Percentiles rank a stretch among this genome's conserved stretches.
phyloP scores from a whole-genome alignment of 2,888 invertebrate species.

The Volucella inanis region DNA sequence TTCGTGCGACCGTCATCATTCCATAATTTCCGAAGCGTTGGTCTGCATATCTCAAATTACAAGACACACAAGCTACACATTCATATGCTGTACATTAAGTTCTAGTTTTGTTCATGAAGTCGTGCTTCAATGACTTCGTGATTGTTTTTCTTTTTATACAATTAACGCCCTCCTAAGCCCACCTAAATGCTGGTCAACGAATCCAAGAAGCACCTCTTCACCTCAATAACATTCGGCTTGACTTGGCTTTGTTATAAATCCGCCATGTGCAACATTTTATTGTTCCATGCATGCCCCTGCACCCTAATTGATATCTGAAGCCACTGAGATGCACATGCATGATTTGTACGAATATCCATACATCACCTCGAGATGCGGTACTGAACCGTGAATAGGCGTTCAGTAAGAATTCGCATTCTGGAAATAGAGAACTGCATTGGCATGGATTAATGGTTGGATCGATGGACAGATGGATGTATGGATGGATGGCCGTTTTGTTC shows the following conservation, averaged over 20 bases:
- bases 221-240: constrained; percentile 3
- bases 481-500: constrained; percentile 44
- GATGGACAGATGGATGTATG: constrained; percentile 18
- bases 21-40: constrained; percentile 50
- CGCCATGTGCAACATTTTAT: constrained; percentile 29
- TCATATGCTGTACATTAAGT: constrained; percentile 12
- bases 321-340: constrained; percentile 52
- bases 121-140: constrained; percentile 60
- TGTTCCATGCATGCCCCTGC: constrained; percentile 31
- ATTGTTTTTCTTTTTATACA: constrained; percentile 30
- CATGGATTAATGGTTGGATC: constrained; percentile 1
- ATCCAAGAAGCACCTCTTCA: constrained; percentile 21
- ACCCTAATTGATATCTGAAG: constrained; percentile 60
- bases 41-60: constrained; percentile 66
- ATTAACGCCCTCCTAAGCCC: not conserved
- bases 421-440: not conserved
- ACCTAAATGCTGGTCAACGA: constrained; percentile 28
- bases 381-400: constrained; percentile 65
- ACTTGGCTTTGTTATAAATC: constrained; percentile 1
- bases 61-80: constrained; percentile 1
- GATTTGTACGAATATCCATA: constrained; percentile 50
- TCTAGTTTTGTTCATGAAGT: constrained; percentile 36
- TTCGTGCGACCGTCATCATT: constrained; percentile 41
- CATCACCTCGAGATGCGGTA: constrained; percentile 62
- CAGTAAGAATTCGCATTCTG: constrained; percentile 62